Conservation (phyloP, 2,113 vertebrate species). For the Hippopotamus amphibius region DNA sequence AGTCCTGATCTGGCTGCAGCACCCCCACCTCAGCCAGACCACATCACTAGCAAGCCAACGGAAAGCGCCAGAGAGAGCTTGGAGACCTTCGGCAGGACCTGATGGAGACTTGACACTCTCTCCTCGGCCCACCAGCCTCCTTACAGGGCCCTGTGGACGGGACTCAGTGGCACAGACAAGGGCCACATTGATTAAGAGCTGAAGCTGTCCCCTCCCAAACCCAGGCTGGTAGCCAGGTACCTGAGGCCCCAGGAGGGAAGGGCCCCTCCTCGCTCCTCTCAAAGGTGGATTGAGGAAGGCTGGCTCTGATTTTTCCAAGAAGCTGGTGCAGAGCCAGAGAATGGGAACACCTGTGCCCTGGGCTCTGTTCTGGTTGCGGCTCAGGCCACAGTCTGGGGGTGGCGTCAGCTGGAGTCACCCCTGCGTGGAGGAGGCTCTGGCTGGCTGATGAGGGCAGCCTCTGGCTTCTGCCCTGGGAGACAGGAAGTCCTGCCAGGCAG, state of each 20-base stretch:
- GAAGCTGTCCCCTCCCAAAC: neutral
- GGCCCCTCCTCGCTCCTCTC: neutral
- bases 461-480: neutral
- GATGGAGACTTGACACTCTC: neutral
- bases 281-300: neutral
- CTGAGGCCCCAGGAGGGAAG: constrained; percentile 51
- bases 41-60: neutral
- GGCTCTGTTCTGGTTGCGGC: neutral
- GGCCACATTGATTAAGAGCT: neutral
- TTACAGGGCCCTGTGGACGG: neutral
- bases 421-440: neutral
- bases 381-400: neutral
- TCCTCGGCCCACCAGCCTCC: neutral
- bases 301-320: neutral
- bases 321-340: neutral
- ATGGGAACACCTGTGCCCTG: constrained; percentile 56
- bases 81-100: constrained; percentile 16
- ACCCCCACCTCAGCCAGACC: constrained; percentile 4
- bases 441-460: neutral
- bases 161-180: constrained; percentile 62
- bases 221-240: constrained; percentile 56
- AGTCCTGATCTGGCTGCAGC: neutral
- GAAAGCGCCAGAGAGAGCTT: neutral
- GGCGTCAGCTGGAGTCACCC: neutral
- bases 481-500: neutral